Base-by-base conservation (phyloP, 2,797 vertebrate genomes). In the Micrastur ruficollis region DNA sequence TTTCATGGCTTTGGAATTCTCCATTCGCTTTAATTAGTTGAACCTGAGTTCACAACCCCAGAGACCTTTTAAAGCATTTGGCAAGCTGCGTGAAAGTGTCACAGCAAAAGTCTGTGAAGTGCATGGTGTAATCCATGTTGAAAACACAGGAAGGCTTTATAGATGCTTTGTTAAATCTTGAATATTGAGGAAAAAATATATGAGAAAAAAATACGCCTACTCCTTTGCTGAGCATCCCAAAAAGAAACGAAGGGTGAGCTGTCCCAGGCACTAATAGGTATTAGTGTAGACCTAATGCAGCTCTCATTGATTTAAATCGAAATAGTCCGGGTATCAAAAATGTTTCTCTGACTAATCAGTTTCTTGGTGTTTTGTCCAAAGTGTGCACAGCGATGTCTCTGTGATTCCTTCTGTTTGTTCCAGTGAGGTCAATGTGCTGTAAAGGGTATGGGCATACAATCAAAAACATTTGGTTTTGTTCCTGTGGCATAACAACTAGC, bases 21-120 rank as follows among this genome's bases (percentile, higher is more conserved):
- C 44, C 40, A n/a, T 89, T 92, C 17, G 3, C 52, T 93, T 85
- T 95, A 93, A 95, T 96, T 91, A 85, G 84, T 94, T 97, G 93
- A 97, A 91, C 90, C 34, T 52, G 31, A 81, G 85, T 96, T 96
- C 87, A 81, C 53, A 95, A 61, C 82, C 76, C 76, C 66, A 2
- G 63, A 86, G 75, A 83, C 91, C 90, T 94, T 89, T 90, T 26
- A 79, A 82, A 93, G 67, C n/a, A 49, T 55, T 90, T 93, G 91
- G 89, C 90, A 95, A 86, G 67, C 73, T 44, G 50, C 11, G 4
- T 36, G 29, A 16, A 78, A 67, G 52, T 62, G 65, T 50, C 72
- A 73, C 47, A 68, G 71, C 42, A 36, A 32, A 78, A 80, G 44
- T 20, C 82, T 84, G 47, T 62, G 85, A 93, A 80, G 50, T 66